Conservation (phyloP, 30 jellyfish, hydroid and myxozoan species). For the Hydractinia echinata region DNA sequence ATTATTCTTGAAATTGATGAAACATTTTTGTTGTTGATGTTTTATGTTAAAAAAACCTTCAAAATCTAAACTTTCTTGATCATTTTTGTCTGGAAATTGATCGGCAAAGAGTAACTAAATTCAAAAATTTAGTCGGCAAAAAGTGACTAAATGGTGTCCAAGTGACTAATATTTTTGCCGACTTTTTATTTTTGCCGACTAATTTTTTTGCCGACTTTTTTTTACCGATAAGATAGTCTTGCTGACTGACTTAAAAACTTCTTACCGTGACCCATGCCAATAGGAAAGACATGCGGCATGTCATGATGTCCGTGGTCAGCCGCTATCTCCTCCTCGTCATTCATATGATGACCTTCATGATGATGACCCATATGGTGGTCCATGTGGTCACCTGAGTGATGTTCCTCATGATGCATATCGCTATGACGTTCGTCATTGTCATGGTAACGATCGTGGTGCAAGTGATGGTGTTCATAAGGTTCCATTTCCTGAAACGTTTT, state of each 20-base stretch:
- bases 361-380: neutral
- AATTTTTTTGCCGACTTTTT: no score
- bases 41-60: no score
- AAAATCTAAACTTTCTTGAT: no score
- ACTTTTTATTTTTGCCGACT: no score
- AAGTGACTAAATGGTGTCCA: no score
- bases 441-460: conserved; percentile 1
- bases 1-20: no score
- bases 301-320: conserved; percentile 22
- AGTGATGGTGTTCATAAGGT: conserved; percentile 16
- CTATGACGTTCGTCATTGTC: conserved; percentile 10
- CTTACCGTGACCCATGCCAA: conserved; percentile 7
- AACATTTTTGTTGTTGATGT: no score
- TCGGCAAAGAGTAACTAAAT: no score
- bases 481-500: neutral
- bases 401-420: neutral
- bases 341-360: neutral
- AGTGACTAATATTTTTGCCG: no score
- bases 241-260: neutral
- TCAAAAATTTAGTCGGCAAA: no score
- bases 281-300: conserved; percentile 27
- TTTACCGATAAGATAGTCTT: no score
- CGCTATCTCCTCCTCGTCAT: conserved; percentile 14
- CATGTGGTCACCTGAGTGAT: conserved; percentile 3
- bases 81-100: no score